Percentiles rank a stretch among this genome's conserved stretches.
Conservation (phyloP, 2,113 vertebrate species). For the Crypturellus undulatus region DNA sequence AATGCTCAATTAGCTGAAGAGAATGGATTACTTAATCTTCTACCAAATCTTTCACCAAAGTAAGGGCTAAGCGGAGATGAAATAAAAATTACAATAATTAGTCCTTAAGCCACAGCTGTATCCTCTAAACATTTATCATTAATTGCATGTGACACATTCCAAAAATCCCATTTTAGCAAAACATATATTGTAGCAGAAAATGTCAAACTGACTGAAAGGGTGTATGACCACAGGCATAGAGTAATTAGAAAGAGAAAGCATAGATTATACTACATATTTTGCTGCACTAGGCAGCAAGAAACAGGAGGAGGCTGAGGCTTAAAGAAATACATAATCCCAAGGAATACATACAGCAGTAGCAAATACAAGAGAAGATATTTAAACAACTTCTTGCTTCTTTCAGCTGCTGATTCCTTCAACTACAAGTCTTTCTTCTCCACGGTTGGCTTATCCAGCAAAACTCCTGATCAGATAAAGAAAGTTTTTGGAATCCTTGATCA, state of each 20-base stretch:
- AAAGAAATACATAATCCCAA: not conserved
- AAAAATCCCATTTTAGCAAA: not conserved
- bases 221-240: not conserved
- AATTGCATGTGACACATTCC: not conserved
- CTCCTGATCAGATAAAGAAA: conserved; percentile 77
- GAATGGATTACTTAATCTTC: not conserved
- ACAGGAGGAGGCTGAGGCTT: not conserved
- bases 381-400: conserved; percentile 32
- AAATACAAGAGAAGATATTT: not conserved
- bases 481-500: conserved; percentile 86
- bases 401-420: conserved; percentile 86
- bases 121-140: not conserved
- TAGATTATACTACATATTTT: not conserved
- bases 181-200: not conserved
- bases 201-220: not conserved
- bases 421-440: conserved; percentile 84
- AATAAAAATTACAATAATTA: not conserved
- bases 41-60: not conserved
- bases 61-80: not conserved
- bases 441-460: conserved; percentile 82
- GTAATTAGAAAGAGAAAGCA: not conserved
- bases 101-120: not conserved
- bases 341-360: not conserved
- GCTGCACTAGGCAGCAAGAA: not conserved
- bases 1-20: not conserved